Conservation (phyloP, 2,113 vertebrate species). For the Columbina picui region DNA sequence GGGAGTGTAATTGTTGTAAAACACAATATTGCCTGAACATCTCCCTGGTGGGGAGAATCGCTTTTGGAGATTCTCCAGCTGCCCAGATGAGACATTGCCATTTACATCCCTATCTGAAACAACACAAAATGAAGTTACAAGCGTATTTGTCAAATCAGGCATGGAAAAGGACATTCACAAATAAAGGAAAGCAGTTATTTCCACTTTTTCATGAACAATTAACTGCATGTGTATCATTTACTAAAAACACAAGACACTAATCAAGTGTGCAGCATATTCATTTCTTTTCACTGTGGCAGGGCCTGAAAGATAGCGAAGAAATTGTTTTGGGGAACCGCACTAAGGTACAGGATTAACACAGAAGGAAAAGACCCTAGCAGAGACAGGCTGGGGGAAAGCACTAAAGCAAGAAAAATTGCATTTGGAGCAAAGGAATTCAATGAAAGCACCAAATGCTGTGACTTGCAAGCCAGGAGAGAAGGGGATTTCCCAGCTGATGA, state of each 20-base stretch:
- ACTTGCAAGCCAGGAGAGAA: background rate
- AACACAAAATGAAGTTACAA: slow-evolving; percentile 10
- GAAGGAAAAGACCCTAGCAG: background rate
- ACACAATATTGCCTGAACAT: background rate
- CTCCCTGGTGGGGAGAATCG: background rate
- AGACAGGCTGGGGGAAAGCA: background rate
- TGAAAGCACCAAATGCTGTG: fast-evolving
- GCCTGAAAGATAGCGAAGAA: background rate
- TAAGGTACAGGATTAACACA: background rate
- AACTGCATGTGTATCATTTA: background rate
- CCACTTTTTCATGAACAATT: background rate
- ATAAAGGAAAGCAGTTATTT: background rate
- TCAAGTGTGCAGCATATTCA: background rate
- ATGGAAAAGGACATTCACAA: background rate
- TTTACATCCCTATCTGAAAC: background rate
- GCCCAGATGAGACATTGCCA: background rate
- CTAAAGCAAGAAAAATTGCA: background rate
- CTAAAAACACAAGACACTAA: background rate
- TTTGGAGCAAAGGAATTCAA: background rate
- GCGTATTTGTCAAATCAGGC: background rate
- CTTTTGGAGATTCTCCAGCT: background rate
- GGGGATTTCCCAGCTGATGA: background rate
- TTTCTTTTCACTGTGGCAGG: background rate
- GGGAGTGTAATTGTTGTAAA: background rate
- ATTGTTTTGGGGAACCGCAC: background rate